A percentile compares a stretch with the other conserved stretches of the same genome.
phyloP scores from a whole-genome alignment of 2,888 invertebrate genomes.

The Abrostola tripartita region DNA sequence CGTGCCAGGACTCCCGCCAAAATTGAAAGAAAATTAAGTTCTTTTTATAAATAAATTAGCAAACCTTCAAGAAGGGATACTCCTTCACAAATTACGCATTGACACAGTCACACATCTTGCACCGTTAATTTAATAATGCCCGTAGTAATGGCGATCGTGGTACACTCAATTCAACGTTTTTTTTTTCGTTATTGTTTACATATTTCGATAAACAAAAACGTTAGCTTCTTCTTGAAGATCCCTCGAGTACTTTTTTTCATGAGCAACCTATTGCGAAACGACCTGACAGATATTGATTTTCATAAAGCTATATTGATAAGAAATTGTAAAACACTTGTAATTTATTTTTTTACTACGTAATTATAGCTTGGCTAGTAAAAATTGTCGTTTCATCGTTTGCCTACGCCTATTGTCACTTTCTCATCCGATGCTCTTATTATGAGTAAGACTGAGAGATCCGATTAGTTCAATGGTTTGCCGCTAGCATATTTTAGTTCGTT shows the following conservation, averaged over 20 bases:
- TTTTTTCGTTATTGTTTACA: conserved; percentile 51
- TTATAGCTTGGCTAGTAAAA: conserved; percentile 41
- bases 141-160: conserved; percentile 59
- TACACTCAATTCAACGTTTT: conserved; percentile 40
- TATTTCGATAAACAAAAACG: conserved; percentile 38
- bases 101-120: conserved; percentile 45
- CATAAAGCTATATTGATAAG: conserved; percentile 45
- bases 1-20: conserved; percentile 84
- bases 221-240: not conserved
- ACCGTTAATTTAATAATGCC: conserved; percentile 54
- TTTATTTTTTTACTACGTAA: conserved; percentile 49
- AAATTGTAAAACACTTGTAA: conserved; percentile 47
- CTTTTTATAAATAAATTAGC: conserved; percentile 67
- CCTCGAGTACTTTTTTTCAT: conserved; percentile 4
- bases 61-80: conserved; percentile 58
- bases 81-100: conserved; percentile 48
- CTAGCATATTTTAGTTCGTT: conserved; percentile 45
- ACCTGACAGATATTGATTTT: conserved; percentile 43
- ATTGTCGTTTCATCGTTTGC: conserved; percentile 27
- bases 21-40: conserved; percentile 74
- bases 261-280: conserved; percentile 15
- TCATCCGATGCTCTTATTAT: not conserved
- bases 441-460: conserved; percentile 45
- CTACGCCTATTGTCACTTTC: conserved; percentile 35
- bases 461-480: conserved; percentile 35